Evolutionary conservation across 1,140 invertebrate species (phyloP).

Genomic region (Euborellia annulipes): DNA sequence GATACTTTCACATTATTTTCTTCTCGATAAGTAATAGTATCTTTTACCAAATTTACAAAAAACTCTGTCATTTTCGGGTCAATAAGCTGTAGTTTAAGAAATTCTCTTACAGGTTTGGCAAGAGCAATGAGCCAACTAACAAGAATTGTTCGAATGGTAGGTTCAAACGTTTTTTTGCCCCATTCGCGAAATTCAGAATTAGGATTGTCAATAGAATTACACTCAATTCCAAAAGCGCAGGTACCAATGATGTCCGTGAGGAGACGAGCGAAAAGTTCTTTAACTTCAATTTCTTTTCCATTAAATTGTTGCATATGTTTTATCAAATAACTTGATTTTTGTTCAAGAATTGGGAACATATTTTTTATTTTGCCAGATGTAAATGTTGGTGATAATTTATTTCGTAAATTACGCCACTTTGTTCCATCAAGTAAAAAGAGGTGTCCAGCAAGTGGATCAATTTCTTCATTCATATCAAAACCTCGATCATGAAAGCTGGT

Average conservation of each 20-base stretch:
- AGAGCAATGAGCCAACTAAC: too few relatives aligned
- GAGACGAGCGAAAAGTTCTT: constrained; percentile 15
- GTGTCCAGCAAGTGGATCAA: constrained; percentile 16
- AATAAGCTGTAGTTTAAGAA: too few relatives aligned
- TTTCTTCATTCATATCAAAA: constrained; percentile 15
- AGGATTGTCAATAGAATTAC: constrained; percentile 17
- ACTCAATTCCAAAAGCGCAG: constrained; percentile 4
- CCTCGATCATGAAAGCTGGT: constrained; percentile 25
- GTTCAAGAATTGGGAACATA: constrained; percentile 20
- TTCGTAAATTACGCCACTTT: constrained; percentile 25
- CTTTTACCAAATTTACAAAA: too few relatives aligned
- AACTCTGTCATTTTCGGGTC: too few relatives aligned
- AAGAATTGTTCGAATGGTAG: too few relatives aligned
- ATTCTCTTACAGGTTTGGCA: too few relatives aligned
- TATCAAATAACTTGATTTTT: constrained; percentile 15
- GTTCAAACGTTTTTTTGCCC: constrained; percentile 17
- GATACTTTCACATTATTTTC: too few relatives aligned
- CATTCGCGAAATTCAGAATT: constrained; percentile 15
- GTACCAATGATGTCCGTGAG: constrained; percentile 5
- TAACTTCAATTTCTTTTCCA: constrained; percentile 15
- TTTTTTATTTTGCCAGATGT: constrained; percentile 27
- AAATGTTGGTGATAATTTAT: constrained; percentile 32
- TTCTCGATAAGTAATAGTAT: too few relatives aligned
- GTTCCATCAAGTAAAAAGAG: constrained; percentile 13
- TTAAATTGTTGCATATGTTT: constrained; percentile 13